A percentile compares a stretch with the other conserved stretches of the same genome.
Evolutionary conservation across 2,888 invertebrate genomes (phyloP).

Genomic region (Mellilla xanthometata): DNA sequence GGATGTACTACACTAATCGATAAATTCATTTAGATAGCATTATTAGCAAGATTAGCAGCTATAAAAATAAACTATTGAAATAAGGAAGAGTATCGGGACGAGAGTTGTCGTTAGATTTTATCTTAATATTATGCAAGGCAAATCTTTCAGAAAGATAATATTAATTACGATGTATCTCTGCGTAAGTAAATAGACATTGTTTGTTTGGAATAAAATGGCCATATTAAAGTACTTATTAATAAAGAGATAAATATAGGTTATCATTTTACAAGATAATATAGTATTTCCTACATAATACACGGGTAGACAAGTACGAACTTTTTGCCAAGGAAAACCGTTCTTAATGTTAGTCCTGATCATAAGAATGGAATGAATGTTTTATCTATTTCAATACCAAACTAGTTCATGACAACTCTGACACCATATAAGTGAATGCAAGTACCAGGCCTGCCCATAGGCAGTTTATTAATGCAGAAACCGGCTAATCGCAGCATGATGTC

Average conservation of each 20-base stretch:
- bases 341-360: conserved; percentile 13
- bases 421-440: conserved; percentile 35
- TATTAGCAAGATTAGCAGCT: no score
- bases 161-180: no score
- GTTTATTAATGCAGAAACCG: conserved; percentile 11
- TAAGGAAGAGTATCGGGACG: background rate
- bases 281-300: no score
- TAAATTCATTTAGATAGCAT: conserved; percentile 17
- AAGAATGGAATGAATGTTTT: conserved; percentile 13
- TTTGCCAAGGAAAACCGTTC: background rate
- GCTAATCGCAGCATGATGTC: conserved; percentile 14
- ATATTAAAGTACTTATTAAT: no score
- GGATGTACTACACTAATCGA: conserved; percentile 29
- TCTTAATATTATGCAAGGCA: no score
- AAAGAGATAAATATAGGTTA: no score
- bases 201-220: no score
- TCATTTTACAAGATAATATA: no score
- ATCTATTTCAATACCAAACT: conserved; percentile 34
- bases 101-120: no score
- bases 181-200: no score
- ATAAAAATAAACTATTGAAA: conserved; percentile 1
- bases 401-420: conserved; percentile 37
- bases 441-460: conserved; percentile 15
- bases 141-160: no score
- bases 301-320: background rate